Base-by-base conservation (phyloP, 2,888 invertebrate species). In the Dryocosmus kuriphilus region DNA sequence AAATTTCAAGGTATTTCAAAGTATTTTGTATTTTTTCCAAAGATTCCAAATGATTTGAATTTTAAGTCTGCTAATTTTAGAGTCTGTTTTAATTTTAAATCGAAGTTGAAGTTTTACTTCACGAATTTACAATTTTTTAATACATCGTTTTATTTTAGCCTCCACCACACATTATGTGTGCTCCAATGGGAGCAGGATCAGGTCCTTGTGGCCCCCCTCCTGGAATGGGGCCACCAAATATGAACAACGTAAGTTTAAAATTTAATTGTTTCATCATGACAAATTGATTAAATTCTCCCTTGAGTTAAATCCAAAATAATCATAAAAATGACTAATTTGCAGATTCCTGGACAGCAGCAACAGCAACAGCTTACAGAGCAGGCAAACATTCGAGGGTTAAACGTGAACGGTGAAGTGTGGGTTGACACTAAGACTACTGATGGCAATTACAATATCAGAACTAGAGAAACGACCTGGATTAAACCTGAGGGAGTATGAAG, bases 401-500 rank as follows among this genome's bases (percentile, higher is more conserved):
- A 93, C 86, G 91, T 92, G 80, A 92, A 92, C 80, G 91, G 94
- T 3, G 97, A 97, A 88, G 93, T 99, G 24, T 99, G 99, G 99
- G 98, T 99, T 35, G 99, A 99, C 93, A 98, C 99, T 0, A 98
- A 98, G 92, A 95, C 98, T 0, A 95, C 95, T 0, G 98, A 99
- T 87, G 98, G 98, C 73, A 98, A 98, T 93, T 99, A 99, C 93
- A 98, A 99, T 93, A 96, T 98, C 19, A 94, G 97, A 83, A 97
- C 98, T 0, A 93, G 99, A 79, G 98, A 99, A 92, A 98, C 99
- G 0, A 98, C 98, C 0, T 99, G 99, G 99, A 98, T 96, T 7
- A 95, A 97, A 88, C 99, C 99, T 0, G 98, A 99, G 89, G 95
- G 96, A 2, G n/a, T n/a, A n/a, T n/a, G n/a, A n/a, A n/a, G n/a